Conservation (phyloP, 2,797 vertebrate species). For the Acrocephalus scirpaceus region DNA sequence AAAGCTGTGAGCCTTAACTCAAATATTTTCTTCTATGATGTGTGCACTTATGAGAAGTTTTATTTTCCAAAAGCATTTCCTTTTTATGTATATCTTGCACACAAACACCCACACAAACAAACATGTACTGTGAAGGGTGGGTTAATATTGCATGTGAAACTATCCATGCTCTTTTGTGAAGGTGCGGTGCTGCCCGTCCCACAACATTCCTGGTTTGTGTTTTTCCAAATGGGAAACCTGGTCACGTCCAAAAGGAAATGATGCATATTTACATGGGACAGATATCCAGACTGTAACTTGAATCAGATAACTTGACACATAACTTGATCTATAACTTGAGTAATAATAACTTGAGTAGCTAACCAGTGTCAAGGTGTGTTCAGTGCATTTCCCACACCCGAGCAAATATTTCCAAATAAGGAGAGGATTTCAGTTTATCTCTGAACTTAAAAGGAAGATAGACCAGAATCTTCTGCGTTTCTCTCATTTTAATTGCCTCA, state of each 20-base stretch:
- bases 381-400: background rate
- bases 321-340: too few relatives aligned
- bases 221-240: background rate
- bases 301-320: background rate
- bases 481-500: background rate
- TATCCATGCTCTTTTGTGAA: background rate
- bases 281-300: background rate
- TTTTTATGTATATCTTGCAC: background rate
- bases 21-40: background rate
- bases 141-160: background rate
- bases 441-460: background rate
- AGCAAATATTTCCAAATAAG: background rate
- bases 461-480: background rate
- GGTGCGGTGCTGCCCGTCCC: background rate
- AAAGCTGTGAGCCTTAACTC: background rate
- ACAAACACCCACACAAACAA: background rate
- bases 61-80: background rate
- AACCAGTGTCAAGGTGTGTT: background rate
- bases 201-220: background rate
- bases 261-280: background rate
- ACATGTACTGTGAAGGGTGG: background rate
- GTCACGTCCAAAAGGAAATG: background rate
- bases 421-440: background rate
- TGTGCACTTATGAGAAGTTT: background rate
- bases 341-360: background rate